Evolutionary conservation across 2,797 vertebrate species (phyloP).

Genomic region (Neosilurus hyrtlii): DNA sequence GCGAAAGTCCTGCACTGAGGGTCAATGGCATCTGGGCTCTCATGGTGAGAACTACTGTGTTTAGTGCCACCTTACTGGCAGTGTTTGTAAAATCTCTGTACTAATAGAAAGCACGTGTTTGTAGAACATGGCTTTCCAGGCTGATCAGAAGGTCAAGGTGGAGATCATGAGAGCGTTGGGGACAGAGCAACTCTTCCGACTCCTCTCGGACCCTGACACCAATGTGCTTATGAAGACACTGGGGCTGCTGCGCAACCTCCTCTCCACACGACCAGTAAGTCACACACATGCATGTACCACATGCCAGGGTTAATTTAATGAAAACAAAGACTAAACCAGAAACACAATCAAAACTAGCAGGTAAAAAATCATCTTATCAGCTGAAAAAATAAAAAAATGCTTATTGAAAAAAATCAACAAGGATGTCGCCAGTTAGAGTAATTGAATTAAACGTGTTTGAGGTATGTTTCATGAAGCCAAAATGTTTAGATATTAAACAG

Average conservation of each 20-base stretch:
- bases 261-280: constrained; percentile 94
- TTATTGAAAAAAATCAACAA: too few species aligned
- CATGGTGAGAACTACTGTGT: constrained; percentile 80
- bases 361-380: too few species aligned
- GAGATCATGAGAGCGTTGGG: constrained; percentile 94
- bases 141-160: constrained; percentile 97
- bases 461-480: too few species aligned
- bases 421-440: too few species aligned
- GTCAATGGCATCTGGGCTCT: constrained; percentile 99
- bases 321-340: too few species aligned
- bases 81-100: not conserved
- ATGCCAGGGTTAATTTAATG: too few species aligned
- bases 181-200: constrained; percentile 92
- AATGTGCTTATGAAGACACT: constrained; percentile 98
- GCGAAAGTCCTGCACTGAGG: constrained; percentile 92
- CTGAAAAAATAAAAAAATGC: too few species aligned
- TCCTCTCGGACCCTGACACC: constrained; percentile 93
- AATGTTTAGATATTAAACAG: too few species aligned
- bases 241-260: constrained; percentile 92
- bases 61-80: not conserved
- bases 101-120: constrained; percentile 42
- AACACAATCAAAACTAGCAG: too few species aligned
- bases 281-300: not conserved
- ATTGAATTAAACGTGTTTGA: too few species aligned
- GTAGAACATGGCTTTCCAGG: constrained; percentile 99